Conservation (phyloP, 1,140 invertebrate species). For the Zaprionus camerounensis region DNA sequence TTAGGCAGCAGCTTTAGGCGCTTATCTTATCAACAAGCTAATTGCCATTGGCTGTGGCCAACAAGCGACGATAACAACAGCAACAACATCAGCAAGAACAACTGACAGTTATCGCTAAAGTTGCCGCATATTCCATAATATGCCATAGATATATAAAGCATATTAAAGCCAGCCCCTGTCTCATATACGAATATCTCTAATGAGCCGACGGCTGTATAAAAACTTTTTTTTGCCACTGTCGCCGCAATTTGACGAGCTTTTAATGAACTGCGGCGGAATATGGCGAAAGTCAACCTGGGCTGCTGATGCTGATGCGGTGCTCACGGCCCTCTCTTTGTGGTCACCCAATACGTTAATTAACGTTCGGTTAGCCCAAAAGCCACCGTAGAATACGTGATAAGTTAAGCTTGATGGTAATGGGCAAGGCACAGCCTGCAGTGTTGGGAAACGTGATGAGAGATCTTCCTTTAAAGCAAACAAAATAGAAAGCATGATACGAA, state of each 20-base stretch:
- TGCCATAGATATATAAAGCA: neutral
- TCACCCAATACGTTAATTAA: constrained; percentile 43
- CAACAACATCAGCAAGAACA: constrained; percentile 42
- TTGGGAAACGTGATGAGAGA: too few relatives aligned
- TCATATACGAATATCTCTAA: constrained; percentile 45
- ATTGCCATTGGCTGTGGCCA: constrained; percentile 70
- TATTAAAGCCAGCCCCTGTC: neutral
- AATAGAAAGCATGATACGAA: too few relatives aligned
- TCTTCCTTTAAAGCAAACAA: too few relatives aligned
- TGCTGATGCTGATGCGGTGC: neutral
- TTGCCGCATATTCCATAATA: constrained; percentile 37
- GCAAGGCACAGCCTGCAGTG: too few relatives aligned
- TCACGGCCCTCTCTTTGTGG: constrained; percentile 14
- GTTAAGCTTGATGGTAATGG: neutral
- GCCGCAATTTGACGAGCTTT: constrained; percentile 66
- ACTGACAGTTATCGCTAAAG: constrained; percentile 55
- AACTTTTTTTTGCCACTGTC: constrained; percentile 33
- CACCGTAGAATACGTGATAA: constrained; percentile 42
- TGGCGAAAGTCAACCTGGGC: constrained; percentile 29
- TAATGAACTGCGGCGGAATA: constrained; percentile 59
- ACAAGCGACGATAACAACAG: constrained; percentile 21
- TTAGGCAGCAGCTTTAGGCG: constrained; percentile 70
- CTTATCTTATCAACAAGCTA: constrained; percentile 77
- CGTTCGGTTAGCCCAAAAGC: constrained; percentile 40
- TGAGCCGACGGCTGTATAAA: constrained; percentile 35